A percentile compares a stretch with the other conserved stretches of the same genome.
Evolutionary conservation across 2,888 invertebrate species (phyloP).

Genomic region (Agriopis marginaria): DNA sequence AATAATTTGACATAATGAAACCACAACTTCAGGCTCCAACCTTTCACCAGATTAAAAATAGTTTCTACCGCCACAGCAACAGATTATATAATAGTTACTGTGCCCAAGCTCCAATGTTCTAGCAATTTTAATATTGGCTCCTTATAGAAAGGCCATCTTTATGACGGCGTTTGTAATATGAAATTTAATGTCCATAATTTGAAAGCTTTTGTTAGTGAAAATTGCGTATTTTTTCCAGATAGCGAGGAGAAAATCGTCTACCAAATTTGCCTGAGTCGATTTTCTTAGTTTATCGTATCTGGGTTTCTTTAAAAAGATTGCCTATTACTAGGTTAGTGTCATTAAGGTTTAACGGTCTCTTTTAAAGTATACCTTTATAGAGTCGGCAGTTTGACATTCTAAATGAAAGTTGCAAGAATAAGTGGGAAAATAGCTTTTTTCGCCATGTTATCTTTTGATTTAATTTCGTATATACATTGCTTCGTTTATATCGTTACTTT

Average conservation of each 20-base stretch:
- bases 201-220: conserved; percentile 45
- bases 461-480: too few species aligned
- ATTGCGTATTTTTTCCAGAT: conserved; percentile 41
- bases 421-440: too few species aligned
- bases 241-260: conserved; percentile 30
- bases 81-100: conserved; percentile 1
- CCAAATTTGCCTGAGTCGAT: conserved; percentile 27
- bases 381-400: background rate
- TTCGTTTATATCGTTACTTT: too few species aligned
- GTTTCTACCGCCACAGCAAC: background rate
- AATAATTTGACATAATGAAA: conserved; percentile 28
- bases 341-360: conserved; percentile 4
- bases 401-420: background rate
- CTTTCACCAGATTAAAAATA: conserved; percentile 3
- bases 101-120: conserved; percentile 51
- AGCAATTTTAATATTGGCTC: conserved; percentile 65
- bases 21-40: conserved; percentile 11
- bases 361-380: conserved; percentile 10
- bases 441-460: too few species aligned
- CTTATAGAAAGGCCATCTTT: conserved; percentile 53
- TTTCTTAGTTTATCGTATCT: conserved; percentile 25
- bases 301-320: conserved; percentile 19
- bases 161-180: conserved; percentile 54
- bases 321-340: conserved; percentile 11
- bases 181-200: conserved; percentile 54